Percentiles rank a stretch among this genome's conserved stretches.
Conservation (phyloP, 64 coral and sea anemone genomes). For the Actinia tenebrosa region DNA sequence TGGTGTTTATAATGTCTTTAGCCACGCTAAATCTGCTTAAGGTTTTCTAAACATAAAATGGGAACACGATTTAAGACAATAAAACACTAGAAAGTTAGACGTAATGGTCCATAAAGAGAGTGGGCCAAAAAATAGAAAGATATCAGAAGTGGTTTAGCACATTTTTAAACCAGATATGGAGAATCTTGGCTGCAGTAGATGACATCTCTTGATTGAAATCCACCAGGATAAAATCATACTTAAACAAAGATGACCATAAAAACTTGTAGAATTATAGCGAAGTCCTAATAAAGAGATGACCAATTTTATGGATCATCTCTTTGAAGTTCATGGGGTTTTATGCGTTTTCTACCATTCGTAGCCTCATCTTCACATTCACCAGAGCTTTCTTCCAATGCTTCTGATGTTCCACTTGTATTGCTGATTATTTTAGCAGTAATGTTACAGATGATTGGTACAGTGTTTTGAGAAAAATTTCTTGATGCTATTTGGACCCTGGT, state of each 20-base stretch:
- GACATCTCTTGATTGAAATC: not conserved
- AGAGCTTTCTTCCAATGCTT: slow-evolving; percentile 62
- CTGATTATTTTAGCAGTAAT: not conserved
- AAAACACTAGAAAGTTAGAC: too few species aligned
- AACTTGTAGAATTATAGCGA: not conserved
- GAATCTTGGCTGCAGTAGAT: not conserved
- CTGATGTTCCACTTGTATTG: slow-evolving; percentile 22
- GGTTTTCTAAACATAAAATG: too few species aligned
- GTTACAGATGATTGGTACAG: slow-evolving; percentile 12
- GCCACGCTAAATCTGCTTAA: too few species aligned
- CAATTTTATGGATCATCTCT: slow-evolving; percentile 57
- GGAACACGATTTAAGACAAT: too few species aligned
- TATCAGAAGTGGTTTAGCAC: too few species aligned
- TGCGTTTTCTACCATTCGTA: slow-evolving; percentile 93
- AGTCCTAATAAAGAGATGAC: not conserved
- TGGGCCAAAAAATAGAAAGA: too few species aligned
- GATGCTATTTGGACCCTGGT: slow-evolving; percentile 56
- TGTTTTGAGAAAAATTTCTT: slow-evolving; percentile 50
- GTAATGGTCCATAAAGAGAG: too few species aligned
- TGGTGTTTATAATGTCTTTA: too few species aligned
- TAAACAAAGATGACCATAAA: slow-evolving; percentile 1
- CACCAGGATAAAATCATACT: not conserved
- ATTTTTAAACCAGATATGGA: not conserved
- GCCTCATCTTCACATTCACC: slow-evolving; percentile 85
- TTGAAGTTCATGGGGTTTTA: slow-evolving; percentile 58